These are phyloP conservation scores for Mungos mungo DNA, from an alignment of 2,113 vertebrate species.

Conservation along the genomic window DNA sequence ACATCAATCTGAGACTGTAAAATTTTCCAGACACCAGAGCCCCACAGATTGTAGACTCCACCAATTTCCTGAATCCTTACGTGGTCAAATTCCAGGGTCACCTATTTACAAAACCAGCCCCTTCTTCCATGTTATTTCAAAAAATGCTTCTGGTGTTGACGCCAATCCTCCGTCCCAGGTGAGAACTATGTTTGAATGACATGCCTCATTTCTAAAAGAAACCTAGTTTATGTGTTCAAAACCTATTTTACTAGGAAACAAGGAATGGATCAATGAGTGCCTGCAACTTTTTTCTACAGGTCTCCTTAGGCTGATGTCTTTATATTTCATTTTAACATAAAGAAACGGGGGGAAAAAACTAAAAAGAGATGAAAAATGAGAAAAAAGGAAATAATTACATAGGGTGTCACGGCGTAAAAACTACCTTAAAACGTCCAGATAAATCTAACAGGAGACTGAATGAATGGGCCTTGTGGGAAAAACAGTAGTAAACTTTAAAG, in stretches of 20 bases:
- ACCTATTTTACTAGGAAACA: neutral
- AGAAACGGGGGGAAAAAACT: neutral
- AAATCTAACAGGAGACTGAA: constrained; percentile 43
- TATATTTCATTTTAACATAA: constrained; percentile 24
- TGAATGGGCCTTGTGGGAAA: constrained; percentile 69
- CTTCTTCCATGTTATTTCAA: constrained; percentile 16
- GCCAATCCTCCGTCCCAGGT: neutral
- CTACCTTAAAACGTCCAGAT: constrained; percentile 45
- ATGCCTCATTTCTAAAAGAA: constrained; percentile 23
- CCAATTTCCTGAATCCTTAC: constrained; percentile 66
- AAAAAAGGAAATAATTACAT: neutral
- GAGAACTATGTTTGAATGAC: neutral
- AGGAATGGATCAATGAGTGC: neutral
- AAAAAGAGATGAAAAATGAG: neutral
- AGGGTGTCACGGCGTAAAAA: neutral
- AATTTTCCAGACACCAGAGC: constrained; percentile 70
- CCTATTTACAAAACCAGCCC: constrained; percentile 49
- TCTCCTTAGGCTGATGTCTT: neutral
- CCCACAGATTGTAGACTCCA: constrained; percentile 55
- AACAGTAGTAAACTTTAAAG: constrained; percentile 77
- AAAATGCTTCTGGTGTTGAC: neutral
- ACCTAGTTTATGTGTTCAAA: neutral
- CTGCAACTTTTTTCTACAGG: constrained; percentile 2
- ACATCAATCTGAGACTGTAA: constrained; percentile 60
- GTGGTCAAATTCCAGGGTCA: constrained; percentile 58